These are phyloP conservation scores for Tricholaema leucomelas DNA, from an alignment of 2,113 vertebrate genomes.

Conservation along the genomic window DNA sequence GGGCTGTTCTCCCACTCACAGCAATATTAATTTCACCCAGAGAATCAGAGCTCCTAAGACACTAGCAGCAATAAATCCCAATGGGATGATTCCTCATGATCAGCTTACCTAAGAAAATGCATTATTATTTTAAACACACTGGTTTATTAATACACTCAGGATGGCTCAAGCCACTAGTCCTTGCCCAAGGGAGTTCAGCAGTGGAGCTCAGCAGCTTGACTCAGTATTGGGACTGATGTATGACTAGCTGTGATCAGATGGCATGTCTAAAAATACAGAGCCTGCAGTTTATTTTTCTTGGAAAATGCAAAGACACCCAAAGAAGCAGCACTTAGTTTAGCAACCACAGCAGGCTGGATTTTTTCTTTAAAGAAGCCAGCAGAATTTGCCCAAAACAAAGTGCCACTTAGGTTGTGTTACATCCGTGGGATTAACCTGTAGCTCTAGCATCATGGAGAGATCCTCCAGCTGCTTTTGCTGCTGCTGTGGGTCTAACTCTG, in stretches of 20 bases:
- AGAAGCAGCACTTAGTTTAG: slow-evolving; percentile 49
- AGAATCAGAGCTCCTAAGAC: background rate
- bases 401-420: background rate
- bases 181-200: slow-evolving; percentile 9
- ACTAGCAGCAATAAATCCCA: background rate
- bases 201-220: slow-evolving; percentile 24
- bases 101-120: slow-evolving; percentile 17
- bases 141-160: slow-evolving; percentile 28
- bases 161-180: background rate
- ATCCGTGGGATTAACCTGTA: background rate
- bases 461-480: background rate
- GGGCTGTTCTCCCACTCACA: background rate
- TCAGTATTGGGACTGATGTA: slow-evolving; percentile 52
- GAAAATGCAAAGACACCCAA: slow-evolving; percentile 60
- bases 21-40: background rate
- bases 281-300: slow-evolving; percentile 58
- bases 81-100: background rate
- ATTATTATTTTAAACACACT: background rate
- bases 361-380: slow-evolving; percentile 51
- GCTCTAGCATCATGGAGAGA: background rate
- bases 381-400: slow-evolving; percentile 2
- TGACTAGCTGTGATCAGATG: slow-evolving; percentile 35
- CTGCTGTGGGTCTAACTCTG: background rate
- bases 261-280: slow-evolving; percentile 60
- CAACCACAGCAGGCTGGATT: background rate